These are phyloP conservation scores for Mya arenaria DNA, from an alignment of 1,140 invertebrate species.

Conservation along the genomic window DNA sequence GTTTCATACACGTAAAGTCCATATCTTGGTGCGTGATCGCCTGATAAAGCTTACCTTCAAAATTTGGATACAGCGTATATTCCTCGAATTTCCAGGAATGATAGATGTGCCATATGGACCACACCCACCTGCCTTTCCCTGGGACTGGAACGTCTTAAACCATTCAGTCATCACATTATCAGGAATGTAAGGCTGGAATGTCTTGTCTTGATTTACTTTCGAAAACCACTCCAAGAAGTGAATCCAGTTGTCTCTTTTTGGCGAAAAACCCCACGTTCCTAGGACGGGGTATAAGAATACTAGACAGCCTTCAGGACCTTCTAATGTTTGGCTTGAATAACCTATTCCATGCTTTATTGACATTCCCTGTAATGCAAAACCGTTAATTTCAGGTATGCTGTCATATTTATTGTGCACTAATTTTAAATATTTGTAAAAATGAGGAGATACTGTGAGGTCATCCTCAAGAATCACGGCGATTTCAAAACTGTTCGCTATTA, in stretches of 20 bases:
- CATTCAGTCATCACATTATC: slow-evolving; percentile 54
- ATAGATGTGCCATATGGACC: slow-evolving; percentile 73
- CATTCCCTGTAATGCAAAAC: slow-evolving; percentile 63
- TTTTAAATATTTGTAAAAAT: slow-evolving; percentile 66
- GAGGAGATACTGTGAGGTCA: slow-evolving; percentile 65
- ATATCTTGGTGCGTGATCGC: no score
- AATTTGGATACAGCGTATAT: slow-evolving; percentile 42
- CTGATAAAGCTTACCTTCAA: no score
- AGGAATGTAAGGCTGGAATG: slow-evolving; percentile 61
- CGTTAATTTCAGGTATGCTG: slow-evolving; percentile 53
- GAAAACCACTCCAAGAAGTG: slow-evolving; percentile 66
- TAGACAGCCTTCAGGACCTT: slow-evolving; percentile 28
- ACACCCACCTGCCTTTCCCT: slow-evolving; percentile 58
- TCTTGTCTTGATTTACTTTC: background rate
- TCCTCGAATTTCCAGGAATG: slow-evolving; percentile 58
- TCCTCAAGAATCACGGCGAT: slow-evolving; percentile 71
- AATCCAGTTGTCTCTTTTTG: slow-evolving; percentile 60
- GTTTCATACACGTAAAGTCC: no score
- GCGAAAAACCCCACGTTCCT: slow-evolving; percentile 69
- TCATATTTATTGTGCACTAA: slow-evolving; percentile 67
- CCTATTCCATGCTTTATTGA: slow-evolving; percentile 49
- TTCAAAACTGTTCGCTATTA: slow-evolving; percentile 55
- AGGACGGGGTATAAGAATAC: slow-evolving; percentile 64
- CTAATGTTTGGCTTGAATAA: background rate
- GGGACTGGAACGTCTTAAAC: slow-evolving; percentile 41